These are phyloP conservation scores for Thereva unica DNA, from an alignment of 2,888 invertebrate species.

Conservation along the genomic window DNA sequence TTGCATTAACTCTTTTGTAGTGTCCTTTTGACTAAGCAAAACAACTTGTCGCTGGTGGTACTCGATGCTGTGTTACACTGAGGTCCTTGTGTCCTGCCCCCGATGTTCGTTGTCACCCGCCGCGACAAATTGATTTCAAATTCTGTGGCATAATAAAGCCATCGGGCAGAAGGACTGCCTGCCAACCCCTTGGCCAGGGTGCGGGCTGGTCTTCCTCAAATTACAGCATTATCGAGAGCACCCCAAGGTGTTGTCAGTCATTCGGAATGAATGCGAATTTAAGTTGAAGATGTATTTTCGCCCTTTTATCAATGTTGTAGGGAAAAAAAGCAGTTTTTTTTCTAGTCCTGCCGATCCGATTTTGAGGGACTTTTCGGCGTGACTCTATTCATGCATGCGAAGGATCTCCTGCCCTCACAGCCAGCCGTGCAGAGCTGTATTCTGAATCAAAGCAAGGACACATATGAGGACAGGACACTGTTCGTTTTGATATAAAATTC, in stretches of 20 bases:
- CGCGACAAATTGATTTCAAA: slow-evolving; percentile 53
- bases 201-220: slow-evolving; percentile 44
- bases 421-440: background rate
- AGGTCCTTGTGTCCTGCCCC: slow-evolving; percentile 25
- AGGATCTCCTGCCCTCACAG: background rate
- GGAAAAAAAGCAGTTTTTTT: slow-evolving; percentile 3
- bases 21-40: slow-evolving; percentile 23
- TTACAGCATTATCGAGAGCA: slow-evolving; percentile 50
- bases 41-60: slow-evolving; percentile 17
- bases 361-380: slow-evolving; percentile 26
- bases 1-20: slow-evolving; percentile 35
- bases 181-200: background rate
- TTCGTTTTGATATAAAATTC: slow-evolving; percentile 31
- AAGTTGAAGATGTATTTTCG: slow-evolving; percentile 36
- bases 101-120: slow-evolving; percentile 43
- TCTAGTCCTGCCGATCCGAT: slow-evolving; percentile 23
- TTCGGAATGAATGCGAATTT: slow-evolving; percentile 52
- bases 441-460: background rate
- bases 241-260: slow-evolving; percentile 59
- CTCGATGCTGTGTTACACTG: background rate
- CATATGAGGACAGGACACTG: background rate
- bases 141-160: slow-evolving; percentile 49
- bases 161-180: background rate
- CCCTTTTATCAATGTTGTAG: slow-evolving; percentile 11
- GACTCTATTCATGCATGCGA: slow-evolving; percentile 7